phyloP scores from a whole-genome alignment of 2,888 invertebrate genomes.

The Ennomos fuscantarius region DNA sequence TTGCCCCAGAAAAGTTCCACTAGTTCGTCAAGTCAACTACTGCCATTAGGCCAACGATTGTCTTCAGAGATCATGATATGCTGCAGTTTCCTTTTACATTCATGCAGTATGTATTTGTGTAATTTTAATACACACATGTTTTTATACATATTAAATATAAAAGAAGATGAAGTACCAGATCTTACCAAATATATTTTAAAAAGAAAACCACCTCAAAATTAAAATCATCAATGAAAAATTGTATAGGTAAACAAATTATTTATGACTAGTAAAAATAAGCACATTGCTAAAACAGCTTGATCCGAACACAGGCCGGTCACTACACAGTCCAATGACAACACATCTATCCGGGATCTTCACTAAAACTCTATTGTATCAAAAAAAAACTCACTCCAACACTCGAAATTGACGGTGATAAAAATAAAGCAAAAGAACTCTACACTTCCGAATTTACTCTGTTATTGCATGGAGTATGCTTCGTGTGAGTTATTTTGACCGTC shows the following conservation, averaged over 20 bases:
- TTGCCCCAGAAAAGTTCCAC: too few relatives aligned
- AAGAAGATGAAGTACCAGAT: too few relatives aligned
- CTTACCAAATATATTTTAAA: background rate
- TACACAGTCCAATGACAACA: constrained; percentile 62
- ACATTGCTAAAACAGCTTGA: constrained; percentile 66
- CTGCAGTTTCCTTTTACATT: too few relatives aligned
- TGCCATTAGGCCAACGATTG: too few relatives aligned
- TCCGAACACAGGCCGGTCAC: constrained; percentile 53
- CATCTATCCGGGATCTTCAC: constrained; percentile 68
- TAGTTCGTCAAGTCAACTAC: too few relatives aligned
- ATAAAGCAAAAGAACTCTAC: constrained; percentile 41
- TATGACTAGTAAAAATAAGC: constrained; percentile 81
- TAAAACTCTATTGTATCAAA: constrained; percentile 61
- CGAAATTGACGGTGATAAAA: constrained; percentile 53
- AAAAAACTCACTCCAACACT: constrained; percentile 64
- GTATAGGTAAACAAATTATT: constrained; percentile 68
- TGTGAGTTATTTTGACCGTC: constrained; percentile 17
- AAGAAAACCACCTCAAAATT: background rate
- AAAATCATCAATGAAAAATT: constrained; percentile 22
- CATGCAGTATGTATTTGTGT: too few relatives aligned
- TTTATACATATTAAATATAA: too few relatives aligned
- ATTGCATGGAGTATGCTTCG: constrained; percentile 17
- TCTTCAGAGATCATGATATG: too few relatives aligned
- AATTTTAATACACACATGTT: too few relatives aligned
- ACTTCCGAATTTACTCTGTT: constrained; percentile 48